Evolutionary conservation across 2,113 vertebrate genomes (phyloP).

Genomic region (Eonycteris spelaea): DNA sequence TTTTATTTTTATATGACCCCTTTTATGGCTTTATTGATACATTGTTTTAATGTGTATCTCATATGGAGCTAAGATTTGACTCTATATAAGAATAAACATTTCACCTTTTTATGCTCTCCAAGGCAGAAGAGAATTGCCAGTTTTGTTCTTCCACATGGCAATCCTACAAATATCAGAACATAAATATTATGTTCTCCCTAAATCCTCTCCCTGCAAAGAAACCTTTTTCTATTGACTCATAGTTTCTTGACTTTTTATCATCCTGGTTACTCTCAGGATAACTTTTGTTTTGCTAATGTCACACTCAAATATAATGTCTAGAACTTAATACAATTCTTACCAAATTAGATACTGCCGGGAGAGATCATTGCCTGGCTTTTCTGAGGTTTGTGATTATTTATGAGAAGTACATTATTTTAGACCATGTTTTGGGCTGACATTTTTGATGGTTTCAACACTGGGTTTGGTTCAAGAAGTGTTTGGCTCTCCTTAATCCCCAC

Average conservation of each 20-base stretch:
- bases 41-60: constrained; percentile 35
- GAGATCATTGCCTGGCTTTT: not conserved
- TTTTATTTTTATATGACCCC: not conserved
- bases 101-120: constrained; percentile 21
- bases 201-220: not conserved
- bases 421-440: not conserved
- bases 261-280: not conserved
- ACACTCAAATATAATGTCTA: not conserved
- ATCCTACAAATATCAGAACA: constrained; percentile 9
- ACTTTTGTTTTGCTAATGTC: not conserved
- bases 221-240: not conserved
- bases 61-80: constrained; percentile 4
- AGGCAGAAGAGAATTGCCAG: constrained; percentile 27
- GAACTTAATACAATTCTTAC: not conserved
- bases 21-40: constrained; percentile 14
- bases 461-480: not conserved
- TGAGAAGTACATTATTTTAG: not conserved
- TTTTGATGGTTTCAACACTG: not conserved
- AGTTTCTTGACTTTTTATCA: not conserved
- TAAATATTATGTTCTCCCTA: not conserved
- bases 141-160: constrained; percentile 21
- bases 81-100: not conserved
- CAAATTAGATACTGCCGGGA: not conserved
- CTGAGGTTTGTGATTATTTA: constrained; percentile 1
- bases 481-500: not conserved